Evolutionary conservation across 2,888 invertebrate species (phyloP).

Genomic region (Spodoptera exigua): DNA sequence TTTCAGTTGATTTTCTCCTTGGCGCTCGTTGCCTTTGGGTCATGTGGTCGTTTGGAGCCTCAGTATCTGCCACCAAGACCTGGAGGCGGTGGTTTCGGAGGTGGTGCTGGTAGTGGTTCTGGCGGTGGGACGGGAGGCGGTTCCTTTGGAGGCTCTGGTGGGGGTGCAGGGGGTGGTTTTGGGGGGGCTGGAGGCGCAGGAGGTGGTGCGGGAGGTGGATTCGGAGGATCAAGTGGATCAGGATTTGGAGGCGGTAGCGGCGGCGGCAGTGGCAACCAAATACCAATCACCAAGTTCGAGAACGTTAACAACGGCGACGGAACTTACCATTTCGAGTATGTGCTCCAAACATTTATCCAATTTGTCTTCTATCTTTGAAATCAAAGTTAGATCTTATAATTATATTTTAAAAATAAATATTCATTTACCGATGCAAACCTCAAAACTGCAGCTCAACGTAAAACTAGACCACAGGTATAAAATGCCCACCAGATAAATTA

Average conservation of each 20-base stretch:
- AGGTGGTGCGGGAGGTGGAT: constrained; percentile 70
- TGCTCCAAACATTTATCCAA: no score
- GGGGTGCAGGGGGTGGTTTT: constrained; percentile 59
- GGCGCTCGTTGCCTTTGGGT: constrained; percentile 73
- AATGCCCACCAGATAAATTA: not conserved
- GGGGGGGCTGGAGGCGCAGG: constrained; percentile 58
- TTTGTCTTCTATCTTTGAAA: no score
- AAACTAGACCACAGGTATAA: not conserved
- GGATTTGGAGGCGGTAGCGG: constrained; percentile 58
- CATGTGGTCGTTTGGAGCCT: constrained; percentile 72
- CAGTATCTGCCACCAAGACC: constrained; percentile 67
- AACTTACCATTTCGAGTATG: constrained; percentile 90
- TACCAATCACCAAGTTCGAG: constrained; percentile 90
- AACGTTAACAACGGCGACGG: constrained; percentile 91
- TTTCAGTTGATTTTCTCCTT: constrained; percentile 68
- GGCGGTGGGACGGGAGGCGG: constrained; percentile 55
- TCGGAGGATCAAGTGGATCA: constrained; percentile 51
- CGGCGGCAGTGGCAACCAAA: constrained; percentile 78
- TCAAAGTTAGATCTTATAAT: no score
- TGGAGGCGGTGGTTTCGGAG: constrained; percentile 60
- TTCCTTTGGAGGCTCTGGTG: constrained; percentile 48
- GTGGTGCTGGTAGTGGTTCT: constrained; percentile 57
- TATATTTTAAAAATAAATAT: no score
- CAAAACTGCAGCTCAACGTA: no score
- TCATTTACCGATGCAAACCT: no score